Base-by-base conservation (phyloP, 2,888 invertebrate genomes). In the Ganaspis brasiliensis region DNA sequence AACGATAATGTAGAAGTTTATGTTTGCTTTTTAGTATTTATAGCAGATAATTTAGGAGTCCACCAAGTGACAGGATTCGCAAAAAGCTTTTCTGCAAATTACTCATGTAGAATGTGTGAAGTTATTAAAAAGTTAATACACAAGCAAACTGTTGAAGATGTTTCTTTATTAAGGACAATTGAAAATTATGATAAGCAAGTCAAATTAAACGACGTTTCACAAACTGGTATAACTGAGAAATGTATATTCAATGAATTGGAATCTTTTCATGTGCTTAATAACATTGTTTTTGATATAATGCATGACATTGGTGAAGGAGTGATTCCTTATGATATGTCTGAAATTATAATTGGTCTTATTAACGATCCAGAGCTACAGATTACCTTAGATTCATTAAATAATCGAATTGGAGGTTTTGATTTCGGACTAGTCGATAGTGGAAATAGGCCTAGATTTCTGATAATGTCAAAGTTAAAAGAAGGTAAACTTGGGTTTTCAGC, bases 31-130 rank as follows among this genome's bases (percentile, higher is more conserved):
- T 16, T 10, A 9, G 61, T 79, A 57, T 26, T 80, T 37, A 70
- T 79, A 37, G 79, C 74, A 16, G 81, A 82, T 75, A 81, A 81
- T 72, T 67, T 82, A 10, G 80, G 74, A 4, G 55, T 77, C 35
- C 77, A 80, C 24, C 79, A 82, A 75, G 75, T 77, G 19, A 73
- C 75, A 26, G 77, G 77, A 2, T 82, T 79, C 52, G 75, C 75
- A 0, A 10, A 80, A 63, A 72, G 76, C 61, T 80, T 80, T 63
- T 21, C 21, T 21, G 79, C 79, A 16, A 80, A 59, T 45, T 59
- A 16, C 12, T 59, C 80, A 5, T 79, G 79, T 40, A 72, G 72
- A 70, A 61, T 76, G 26, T 80, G 77, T 16, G 77, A 79, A 73
- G 80, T 81, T 49, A 35, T 71, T 72, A 26, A 31, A 19, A 45